Base-by-base conservation (phyloP, 2,888 invertebrate genomes). In the Tortrix viridana region DNA sequence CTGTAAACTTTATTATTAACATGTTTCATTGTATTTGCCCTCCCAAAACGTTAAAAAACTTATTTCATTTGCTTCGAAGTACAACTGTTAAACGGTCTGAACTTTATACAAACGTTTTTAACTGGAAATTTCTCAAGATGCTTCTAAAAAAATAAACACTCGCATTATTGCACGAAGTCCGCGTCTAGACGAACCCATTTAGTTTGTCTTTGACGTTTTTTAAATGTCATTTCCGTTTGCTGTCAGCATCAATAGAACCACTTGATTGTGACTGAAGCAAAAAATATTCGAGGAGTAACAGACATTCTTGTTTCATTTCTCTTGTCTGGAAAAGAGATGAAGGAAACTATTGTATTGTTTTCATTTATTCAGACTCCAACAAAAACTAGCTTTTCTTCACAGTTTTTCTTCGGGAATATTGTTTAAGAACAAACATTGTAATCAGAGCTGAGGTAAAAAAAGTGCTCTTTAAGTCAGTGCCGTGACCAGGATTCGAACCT, bases 401-500 rank as follows among this genome's bases (percentile, higher is more conserved):
- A 32, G 32, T 12, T 32, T 3, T 32, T 12, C 12, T 32, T 3
- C 32, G 12, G 12, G 32, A 9, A 32, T 12, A 32, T 32, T 32
- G 32, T 32, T 32, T 12, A 32, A 9, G 32, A 9, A 32, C 0
- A 12, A 32, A 32, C 32, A 16, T 18, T 44, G 7, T 19, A 9
- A 44, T 19, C 18, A 1, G 12, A 9, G 12, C 32, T 12, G 7
- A 44, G n/a, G 23, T 5, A 2, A n/a, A 41, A 53, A 41, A 22
- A 53, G 5, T 22, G 55, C 73, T 71, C 76, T 73, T n/a, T 79
- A 74, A 1, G 60, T 54, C 77, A 77, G 76, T 80, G 79, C 79
- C 79, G 79, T 80, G 77, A 80, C 79, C 78, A 79, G 78, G 94
- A 94, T 94, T 94, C 94, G 94, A 94, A 94, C 94, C 94, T 94